These are phyloP conservation scores for Hydrotaea diabolus DNA, from an alignment of 2,888 invertebrate genomes.

Conservation along the genomic window DNA sequence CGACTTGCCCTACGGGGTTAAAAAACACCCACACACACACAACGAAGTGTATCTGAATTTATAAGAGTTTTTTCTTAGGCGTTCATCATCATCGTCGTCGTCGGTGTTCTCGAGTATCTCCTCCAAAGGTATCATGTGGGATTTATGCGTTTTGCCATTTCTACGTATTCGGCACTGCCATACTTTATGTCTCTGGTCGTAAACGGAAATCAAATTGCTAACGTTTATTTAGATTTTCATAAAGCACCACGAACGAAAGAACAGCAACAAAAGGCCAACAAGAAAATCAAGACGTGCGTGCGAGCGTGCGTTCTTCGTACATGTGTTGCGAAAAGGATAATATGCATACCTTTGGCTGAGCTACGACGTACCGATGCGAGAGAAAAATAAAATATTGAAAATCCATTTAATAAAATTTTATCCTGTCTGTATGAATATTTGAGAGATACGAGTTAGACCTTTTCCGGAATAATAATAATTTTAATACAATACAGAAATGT, in stretches of 20 bases:
- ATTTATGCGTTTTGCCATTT: constrained; percentile 14
- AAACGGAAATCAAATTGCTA: constrained; percentile 22
- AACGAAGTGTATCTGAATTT: background rate
- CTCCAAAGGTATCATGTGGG: constrained; percentile 10
- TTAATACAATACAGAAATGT: no score
- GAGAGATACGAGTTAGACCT: constrained; percentile 7
- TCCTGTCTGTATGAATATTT: background rate
- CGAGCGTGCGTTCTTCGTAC: background rate
- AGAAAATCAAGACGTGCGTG: background rate
- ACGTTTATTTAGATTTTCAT: background rate
- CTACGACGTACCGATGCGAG: background rate
- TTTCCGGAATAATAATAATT: background rate
- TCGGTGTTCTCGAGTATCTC: background rate
- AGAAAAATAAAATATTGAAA: background rate
- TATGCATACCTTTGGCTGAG: background rate
- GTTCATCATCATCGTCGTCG: background rate
- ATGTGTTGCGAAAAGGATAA: background rate
- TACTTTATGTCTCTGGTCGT: background rate
- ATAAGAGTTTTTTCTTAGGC: constrained; percentile 5
- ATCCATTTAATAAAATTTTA: background rate
- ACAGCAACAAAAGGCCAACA: no score
- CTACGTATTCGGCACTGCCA: background rate
- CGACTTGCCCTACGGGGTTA: background rate
- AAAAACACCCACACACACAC: background rate
- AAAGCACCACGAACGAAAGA: background rate